Evolutionary conservation across 2,797 vertebrate genomes (phyloP).

Genomic region (Poecilia picta): DNA sequence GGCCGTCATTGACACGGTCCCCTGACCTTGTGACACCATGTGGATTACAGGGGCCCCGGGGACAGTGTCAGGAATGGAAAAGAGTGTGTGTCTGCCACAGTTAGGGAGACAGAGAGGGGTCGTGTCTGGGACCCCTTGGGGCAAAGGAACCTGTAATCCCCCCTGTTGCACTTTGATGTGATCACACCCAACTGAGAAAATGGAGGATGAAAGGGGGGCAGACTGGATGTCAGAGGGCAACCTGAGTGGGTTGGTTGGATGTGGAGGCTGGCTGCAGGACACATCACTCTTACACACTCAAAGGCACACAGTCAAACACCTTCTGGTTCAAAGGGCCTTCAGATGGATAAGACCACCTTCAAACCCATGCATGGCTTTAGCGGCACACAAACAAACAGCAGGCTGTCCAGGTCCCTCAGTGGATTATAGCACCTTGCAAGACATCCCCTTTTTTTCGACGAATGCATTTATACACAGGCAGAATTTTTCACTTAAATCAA

Average conservation of each 20-base stretch:
- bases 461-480: constrained; percentile 23
- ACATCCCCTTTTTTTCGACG: constrained; percentile 22
- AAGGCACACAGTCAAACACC: constrained; percentile 55
- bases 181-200: constrained; percentile 59
- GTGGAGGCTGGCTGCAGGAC: constrained; percentile 35
- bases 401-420: constrained; percentile 55
- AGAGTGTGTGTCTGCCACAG: constrained; percentile 30
- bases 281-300: constrained; percentile 41
- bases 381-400: constrained; percentile 38
- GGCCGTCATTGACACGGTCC: constrained; percentile 39
- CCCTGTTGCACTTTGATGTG: constrained; percentile 67
- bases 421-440: constrained; percentile 62
- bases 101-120: constrained; percentile 36
- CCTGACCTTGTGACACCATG: constrained; percentile 59
- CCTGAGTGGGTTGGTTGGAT: constrained; percentile 16
- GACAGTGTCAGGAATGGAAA: constrained; percentile 37
- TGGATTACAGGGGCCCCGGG: constrained; percentile 55
- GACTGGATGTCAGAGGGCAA: constrained; percentile 36
- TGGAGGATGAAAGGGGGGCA: constrained; percentile 25
- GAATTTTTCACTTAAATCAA: constrained; percentile 45
- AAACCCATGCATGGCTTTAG: constrained; percentile 37
- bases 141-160: constrained; percentile 70
- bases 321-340: constrained; percentile 57
- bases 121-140: constrained; percentile 50
- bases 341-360: constrained; percentile 63